Evolutionary conservation across 1,140 invertebrate genomes (phyloP).

Genomic region (Aphelinus certus): DNA sequence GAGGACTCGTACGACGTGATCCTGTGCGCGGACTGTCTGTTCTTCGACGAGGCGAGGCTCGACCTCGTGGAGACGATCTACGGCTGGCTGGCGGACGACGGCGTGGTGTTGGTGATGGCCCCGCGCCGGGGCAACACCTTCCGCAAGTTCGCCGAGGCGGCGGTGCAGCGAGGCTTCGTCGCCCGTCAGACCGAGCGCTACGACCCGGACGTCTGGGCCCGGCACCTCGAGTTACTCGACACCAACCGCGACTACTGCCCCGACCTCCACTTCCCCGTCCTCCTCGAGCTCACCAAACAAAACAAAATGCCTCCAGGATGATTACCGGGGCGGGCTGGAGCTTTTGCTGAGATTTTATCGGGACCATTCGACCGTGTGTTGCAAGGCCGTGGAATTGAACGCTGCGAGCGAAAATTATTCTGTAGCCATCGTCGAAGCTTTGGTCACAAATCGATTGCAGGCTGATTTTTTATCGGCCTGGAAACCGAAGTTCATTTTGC

Average conservation of each 20-base stretch:
- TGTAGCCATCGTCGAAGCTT: no score
- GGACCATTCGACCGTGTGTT: not conserved
- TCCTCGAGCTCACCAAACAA: conserved; percentile 67
- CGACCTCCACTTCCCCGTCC: conserved; percentile 75
- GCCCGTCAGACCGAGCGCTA: conserved; percentile 70
- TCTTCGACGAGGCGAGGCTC: conserved; percentile 81
- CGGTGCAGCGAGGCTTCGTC: conserved; percentile 68
- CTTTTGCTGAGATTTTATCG: not conserved
- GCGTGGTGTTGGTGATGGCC: conserved; percentile 79
- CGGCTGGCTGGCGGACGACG: conserved; percentile 72
- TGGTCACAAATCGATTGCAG: no score
- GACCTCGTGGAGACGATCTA: conserved; percentile 78
- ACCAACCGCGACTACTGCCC: conserved; percentile 72
- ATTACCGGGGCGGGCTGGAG: conserved; percentile 23
- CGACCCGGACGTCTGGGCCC: conserved; percentile 73
- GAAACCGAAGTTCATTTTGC: no score
- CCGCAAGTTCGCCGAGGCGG: conserved; percentile 73
- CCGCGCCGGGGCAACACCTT: conserved; percentile 79
- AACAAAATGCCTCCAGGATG: conserved; percentile 56
- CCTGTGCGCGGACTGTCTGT: conserved; percentile 83
- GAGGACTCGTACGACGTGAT: conserved; percentile 73
- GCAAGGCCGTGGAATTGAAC: no score
- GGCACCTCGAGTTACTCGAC: conserved; percentile 70
- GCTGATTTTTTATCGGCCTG: no score
- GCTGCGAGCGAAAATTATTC: no score